Conservation (phyloP, 2,888 invertebrate genomes). For the Amitus sp. region DNA sequence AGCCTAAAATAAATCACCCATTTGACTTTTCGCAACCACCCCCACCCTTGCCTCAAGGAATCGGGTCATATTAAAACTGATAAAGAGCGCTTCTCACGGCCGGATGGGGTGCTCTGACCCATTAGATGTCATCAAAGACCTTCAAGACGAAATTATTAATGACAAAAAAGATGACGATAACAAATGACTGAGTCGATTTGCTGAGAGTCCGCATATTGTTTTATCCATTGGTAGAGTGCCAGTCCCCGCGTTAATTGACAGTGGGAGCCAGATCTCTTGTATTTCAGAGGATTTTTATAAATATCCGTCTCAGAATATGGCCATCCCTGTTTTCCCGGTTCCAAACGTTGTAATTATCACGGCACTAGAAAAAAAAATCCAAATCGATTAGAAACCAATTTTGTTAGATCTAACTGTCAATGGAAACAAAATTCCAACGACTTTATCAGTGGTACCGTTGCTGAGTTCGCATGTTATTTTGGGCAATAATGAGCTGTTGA, state of each 20-base stretch:
- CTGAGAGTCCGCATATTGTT: background rate
- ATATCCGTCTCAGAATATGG: background rate
- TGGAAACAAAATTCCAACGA: background rate
- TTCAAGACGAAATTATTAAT: background rate
- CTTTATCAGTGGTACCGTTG: constrained; percentile 19
- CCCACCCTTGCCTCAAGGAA: background rate
- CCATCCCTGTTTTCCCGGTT: constrained; percentile 25
- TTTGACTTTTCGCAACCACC: background rate
- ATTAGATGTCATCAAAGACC: no score
- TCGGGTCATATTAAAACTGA: background rate
- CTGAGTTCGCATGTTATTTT: constrained; percentile 26
- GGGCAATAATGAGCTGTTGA: constrained; percentile 32
- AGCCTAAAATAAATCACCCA: no score
- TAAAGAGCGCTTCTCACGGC: background rate
- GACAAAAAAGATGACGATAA: no score
- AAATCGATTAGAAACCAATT: constrained; percentile 9
- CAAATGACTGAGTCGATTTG: no score
- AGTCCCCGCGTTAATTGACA: constrained; percentile 13
- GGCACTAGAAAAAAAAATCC: constrained; percentile 16
- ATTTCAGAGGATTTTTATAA: constrained; percentile 11
- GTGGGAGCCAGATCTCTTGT: constrained; percentile 29
- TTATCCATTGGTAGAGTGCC: background rate
- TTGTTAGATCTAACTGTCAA: constrained; percentile 6
- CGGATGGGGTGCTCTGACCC: no score
- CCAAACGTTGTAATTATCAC: constrained; percentile 18